Evolutionary conservation across 2,113 vertebrate genomes (phyloP).

Genomic region (Gobius niger): DNA sequence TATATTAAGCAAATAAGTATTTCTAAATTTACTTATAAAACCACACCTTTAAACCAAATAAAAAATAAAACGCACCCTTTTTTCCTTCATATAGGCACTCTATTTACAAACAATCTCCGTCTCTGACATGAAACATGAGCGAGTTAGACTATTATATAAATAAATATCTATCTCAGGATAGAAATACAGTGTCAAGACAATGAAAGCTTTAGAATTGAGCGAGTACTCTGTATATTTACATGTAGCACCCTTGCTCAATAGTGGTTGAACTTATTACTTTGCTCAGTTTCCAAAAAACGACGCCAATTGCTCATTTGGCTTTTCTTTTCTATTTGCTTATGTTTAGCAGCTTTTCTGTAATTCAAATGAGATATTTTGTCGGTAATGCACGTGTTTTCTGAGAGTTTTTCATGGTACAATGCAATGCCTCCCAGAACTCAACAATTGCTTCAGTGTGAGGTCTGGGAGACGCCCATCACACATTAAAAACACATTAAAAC

Average conservation of each 20-base stretch:
- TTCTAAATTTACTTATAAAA: background rate
- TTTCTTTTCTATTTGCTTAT: background rate
- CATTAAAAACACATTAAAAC: background rate
- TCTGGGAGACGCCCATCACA: background rate
- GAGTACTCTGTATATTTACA: background rate
- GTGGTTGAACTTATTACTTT: conserved; percentile 19
- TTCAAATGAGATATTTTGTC: background rate
- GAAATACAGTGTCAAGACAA: conserved; percentile 43
- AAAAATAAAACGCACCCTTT: background rate
- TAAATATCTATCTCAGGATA: conserved; percentile 39
- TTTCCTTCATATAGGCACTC: background rate
- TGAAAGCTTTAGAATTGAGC: conserved; percentile 10
- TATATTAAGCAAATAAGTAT: background rate
- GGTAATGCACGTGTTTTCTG: background rate
- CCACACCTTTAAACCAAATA: background rate
- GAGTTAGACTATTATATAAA: conserved; percentile 27
- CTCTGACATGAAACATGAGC: background rate
- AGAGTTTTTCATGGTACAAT: background rate
- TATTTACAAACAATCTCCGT: background rate
- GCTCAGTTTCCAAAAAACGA: conserved; percentile 14
- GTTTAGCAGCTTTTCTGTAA: background rate
- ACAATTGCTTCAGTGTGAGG: background rate
- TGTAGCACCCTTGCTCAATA: conserved; percentile 12
- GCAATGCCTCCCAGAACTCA: background rate
- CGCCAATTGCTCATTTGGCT: background rate